Conservation (phyloP, 2,888 invertebrate species). For the Electrophaes corylata region DNA sequence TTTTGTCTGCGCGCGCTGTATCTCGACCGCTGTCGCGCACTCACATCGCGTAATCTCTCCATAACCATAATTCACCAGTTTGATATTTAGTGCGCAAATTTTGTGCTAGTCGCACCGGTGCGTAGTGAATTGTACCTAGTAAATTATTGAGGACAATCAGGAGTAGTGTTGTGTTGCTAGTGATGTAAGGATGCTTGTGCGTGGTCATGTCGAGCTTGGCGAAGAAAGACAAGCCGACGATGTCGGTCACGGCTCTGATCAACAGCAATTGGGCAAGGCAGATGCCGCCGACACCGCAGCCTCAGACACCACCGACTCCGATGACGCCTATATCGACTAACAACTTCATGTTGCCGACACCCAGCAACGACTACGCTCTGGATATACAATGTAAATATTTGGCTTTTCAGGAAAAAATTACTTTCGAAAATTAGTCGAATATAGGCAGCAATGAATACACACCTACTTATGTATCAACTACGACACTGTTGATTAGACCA, state of each 20-base stretch:
- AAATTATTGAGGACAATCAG: constrained; percentile 43
- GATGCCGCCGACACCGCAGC: constrained; percentile 61
- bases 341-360: constrained; percentile 63
- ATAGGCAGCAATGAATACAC: background rate
- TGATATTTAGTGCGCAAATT: constrained; percentile 51
- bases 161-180: constrained; percentile 65
- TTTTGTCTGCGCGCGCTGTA: constrained; percentile 52
- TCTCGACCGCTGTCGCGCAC: constrained; percentile 48
- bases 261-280: constrained; percentile 86
- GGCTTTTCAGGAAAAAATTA: background rate
- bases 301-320: constrained; percentile 55
- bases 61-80: constrained; percentile 52
- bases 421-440: background rate
- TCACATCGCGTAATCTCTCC: constrained; percentile 49
- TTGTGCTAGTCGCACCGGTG: constrained; percentile 51
- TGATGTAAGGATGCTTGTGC: constrained; percentile 80
- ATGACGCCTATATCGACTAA: constrained; percentile 52
- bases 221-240: constrained; percentile 94
- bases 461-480: background rate
- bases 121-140: constrained; percentile 55
- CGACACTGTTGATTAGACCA: background rate
- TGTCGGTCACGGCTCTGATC: constrained; percentile 93
- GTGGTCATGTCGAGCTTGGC: constrained; percentile 86
- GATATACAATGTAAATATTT: constrained; percentile 80
- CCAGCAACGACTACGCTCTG: constrained; percentile 73